phyloP scores from a whole-genome alignment of 2,888 invertebrate species.

The Pammene fasciana region DNA sequence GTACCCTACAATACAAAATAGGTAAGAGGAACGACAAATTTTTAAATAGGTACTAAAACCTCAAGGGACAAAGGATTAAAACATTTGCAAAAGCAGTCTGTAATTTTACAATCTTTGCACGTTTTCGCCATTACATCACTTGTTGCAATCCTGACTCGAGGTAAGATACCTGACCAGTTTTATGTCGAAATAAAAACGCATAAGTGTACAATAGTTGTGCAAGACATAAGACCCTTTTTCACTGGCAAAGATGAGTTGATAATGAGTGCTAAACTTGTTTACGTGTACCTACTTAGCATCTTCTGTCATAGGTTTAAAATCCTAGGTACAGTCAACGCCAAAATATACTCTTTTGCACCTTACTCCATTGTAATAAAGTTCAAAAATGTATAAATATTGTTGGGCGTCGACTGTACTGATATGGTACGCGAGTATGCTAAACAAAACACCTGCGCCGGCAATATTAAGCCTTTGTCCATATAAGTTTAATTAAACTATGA shows the following conservation, averaged over 20 bases:
- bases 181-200: background rate
- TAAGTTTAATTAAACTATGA: background rate
- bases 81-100: background rate
- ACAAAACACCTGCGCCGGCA: too few relatives aligned
- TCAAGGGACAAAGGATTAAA: background rate
- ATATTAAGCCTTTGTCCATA: background rate
- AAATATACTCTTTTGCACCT: too few relatives aligned
- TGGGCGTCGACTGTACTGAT: too few relatives aligned
- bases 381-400: too few relatives aligned
- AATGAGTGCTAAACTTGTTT: conserved; percentile 39
- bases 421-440: too few relatives aligned
- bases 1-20: too few relatives aligned
- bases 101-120: conserved; percentile 8
- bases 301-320: background rate
- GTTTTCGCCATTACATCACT: conserved; percentile 30
- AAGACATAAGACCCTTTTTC: background rate
- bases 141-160: conserved; percentile 19
- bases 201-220: background rate
- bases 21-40: too few relatives aligned
- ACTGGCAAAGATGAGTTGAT: background rate
- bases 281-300: conserved; percentile 23
- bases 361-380: too few relatives aligned
- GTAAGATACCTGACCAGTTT: conserved; percentile 4
- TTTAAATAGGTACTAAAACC: too few relatives aligned
- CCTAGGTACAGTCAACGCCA: too few relatives aligned